Conservation (phyloP, 2,888 invertebrate species). For the Lasioglossum malachurum region DNA sequence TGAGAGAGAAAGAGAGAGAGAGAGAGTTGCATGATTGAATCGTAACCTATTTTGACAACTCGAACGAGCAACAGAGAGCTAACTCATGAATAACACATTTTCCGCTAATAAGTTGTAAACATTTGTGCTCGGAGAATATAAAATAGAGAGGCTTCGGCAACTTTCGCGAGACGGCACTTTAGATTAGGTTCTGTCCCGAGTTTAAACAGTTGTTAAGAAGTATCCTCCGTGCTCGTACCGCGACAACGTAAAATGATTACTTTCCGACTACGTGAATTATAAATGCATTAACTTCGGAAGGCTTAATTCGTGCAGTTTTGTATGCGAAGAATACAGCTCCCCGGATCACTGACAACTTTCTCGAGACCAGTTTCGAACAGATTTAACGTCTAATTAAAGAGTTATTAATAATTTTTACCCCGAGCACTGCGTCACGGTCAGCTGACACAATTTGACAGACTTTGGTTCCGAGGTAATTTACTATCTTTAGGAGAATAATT, state of each 20-base stretch:
- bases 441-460: background rate
- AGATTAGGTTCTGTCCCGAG: background rate
- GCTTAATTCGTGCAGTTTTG: background rate
- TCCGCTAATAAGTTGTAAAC: slow-evolving; percentile 8
- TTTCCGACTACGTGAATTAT: background rate
- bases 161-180: background rate
- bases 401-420: background rate
- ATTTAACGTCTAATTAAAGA: background rate
- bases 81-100: slow-evolving; percentile 7
- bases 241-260: background rate
- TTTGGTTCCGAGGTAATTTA: background rate
- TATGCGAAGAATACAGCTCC: background rate
- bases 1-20: background rate
- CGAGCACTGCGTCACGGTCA: background rate
- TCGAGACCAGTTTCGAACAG: background rate
- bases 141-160: background rate
- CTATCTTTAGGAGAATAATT: background rate
- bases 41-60: slow-evolving; percentile 3
- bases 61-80: background rate
- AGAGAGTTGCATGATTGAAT: background rate
- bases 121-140: background rate
- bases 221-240: background rate
- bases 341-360: background rate
- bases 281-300: background rate
- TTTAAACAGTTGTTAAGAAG: background rate